phyloP scores from a whole-genome alignment of 2,113 vertebrate species.

The Rhegmatorhina hoffmannsi region DNA sequence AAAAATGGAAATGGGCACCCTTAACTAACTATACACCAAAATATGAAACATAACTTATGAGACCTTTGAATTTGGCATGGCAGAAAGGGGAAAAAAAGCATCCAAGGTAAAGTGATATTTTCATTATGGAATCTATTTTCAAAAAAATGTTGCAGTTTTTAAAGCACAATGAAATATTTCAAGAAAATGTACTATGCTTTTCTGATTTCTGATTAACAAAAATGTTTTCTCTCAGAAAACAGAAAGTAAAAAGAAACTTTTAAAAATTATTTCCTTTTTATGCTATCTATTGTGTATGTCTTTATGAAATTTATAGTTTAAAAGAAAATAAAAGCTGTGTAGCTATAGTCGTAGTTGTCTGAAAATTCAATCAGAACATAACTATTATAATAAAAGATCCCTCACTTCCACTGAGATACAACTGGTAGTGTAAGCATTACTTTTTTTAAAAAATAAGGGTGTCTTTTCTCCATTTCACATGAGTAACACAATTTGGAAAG shows the following conservation, averaged over 20 bases:
- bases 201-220: not conserved
- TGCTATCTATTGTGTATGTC: not conserved
- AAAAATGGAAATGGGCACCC: not conserved
- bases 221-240: not conserved
- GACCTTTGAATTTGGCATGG: not conserved
- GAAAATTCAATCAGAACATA: constrained; percentile 25
- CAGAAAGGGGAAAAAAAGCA: not conserved
- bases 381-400: constrained; percentile 39
- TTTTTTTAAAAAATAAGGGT: not conserved
- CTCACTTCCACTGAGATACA: not conserved
- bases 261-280: not conserved
- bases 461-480: not conserved
- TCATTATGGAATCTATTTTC: not conserved
- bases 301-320: not conserved
- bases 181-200: not conserved
- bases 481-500: not conserved
- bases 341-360: not conserved
- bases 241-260: not conserved
- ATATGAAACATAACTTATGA: not conserved
- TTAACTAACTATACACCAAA: not conserved
- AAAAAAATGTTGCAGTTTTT: not conserved
- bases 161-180: not conserved
- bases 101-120: not conserved
- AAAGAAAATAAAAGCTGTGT: constrained; percentile 22
- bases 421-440: not conserved